A percentile compares a stretch with the other conserved stretches of the same genome.
Evolutionary conservation across 2,113 vertebrate species (phyloP).

Genomic region (Narcine bancroftii): DNA sequence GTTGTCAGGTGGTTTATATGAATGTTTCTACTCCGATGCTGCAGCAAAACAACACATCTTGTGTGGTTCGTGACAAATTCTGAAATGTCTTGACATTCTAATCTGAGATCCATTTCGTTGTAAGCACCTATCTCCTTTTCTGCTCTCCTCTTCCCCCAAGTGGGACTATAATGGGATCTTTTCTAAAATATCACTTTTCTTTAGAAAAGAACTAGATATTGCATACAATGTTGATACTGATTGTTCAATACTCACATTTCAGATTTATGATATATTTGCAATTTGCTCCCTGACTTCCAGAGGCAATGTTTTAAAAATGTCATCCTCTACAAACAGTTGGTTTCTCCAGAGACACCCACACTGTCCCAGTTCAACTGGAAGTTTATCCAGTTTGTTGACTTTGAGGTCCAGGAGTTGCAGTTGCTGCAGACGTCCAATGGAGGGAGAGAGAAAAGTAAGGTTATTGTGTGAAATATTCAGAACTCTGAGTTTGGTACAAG

Average conservation of each 20-base stretch:
- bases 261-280: neutral
- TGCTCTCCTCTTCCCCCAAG: too few species aligned
- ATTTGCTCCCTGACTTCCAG: conserved; percentile 23
- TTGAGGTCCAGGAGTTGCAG: conserved; percentile 32
- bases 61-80: too few species aligned
- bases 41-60: too few species aligned
- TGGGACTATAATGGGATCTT: neutral
- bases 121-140: too few species aligned
- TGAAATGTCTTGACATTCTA: too few species aligned
- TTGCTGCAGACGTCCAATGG: conserved; percentile 2
- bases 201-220: neutral
- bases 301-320: conserved; percentile 16
- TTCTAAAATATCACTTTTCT: neutral
- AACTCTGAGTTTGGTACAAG: conserved; percentile 30
- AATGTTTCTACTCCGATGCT: too few species aligned
- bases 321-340: conserved; percentile 28
- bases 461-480: conserved; percentile 16
- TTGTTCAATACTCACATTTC: neutral
- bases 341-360: neutral
- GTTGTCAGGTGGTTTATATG: too few species aligned
- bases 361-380: conserved; percentile 28
- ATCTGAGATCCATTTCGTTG: too few species aligned
- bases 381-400: conserved; percentile 32
- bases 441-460: conserved; percentile 16
- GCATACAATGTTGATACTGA: neutral